phyloP scores from a whole-genome alignment of 2,113 vertebrate genomes.

The Cercocebus atys region DNA sequence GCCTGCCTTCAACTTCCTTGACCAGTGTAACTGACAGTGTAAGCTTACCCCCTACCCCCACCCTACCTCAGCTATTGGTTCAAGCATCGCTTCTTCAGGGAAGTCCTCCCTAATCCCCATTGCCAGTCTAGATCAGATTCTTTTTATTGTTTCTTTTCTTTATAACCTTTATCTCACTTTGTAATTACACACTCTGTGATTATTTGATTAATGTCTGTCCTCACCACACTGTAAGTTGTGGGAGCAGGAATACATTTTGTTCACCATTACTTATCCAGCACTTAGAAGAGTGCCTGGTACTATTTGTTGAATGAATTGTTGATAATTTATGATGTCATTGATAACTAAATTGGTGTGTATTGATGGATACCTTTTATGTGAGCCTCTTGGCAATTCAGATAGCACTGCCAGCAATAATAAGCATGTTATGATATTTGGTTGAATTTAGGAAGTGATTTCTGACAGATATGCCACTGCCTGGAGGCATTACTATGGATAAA shows the following conservation, averaged over 20 bases:
- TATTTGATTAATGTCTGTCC: background rate
- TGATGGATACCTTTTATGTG: background rate
- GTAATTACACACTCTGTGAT: background rate
- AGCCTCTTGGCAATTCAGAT: background rate
- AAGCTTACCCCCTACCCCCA: no score
- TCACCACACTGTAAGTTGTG: background rate
- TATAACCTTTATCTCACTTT: conserved; percentile 5
- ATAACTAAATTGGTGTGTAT: background rate
- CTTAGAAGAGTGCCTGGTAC: background rate
- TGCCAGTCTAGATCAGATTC: background rate
- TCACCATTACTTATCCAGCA: background rate
- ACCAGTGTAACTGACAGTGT: background rate
- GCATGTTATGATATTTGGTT: background rate
- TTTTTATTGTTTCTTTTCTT: background rate
- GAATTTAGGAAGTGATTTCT: conserved; percentile 11
- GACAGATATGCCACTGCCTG: background rate
- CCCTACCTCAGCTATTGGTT: background rate
- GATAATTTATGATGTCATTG: background rate
- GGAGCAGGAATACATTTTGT: background rate
- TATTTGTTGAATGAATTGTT: background rate
- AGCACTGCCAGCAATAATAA: background rate
- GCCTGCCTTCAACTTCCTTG: background rate
- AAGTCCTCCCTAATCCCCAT: background rate
- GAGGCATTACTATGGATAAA: background rate
- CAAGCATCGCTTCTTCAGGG: background rate